Evolutionary conservation across 2,797 vertebrate species (phyloP), one percentile per base, ranked within the genome.

Genomic region (Coregonus ussuriensis): DNA sequence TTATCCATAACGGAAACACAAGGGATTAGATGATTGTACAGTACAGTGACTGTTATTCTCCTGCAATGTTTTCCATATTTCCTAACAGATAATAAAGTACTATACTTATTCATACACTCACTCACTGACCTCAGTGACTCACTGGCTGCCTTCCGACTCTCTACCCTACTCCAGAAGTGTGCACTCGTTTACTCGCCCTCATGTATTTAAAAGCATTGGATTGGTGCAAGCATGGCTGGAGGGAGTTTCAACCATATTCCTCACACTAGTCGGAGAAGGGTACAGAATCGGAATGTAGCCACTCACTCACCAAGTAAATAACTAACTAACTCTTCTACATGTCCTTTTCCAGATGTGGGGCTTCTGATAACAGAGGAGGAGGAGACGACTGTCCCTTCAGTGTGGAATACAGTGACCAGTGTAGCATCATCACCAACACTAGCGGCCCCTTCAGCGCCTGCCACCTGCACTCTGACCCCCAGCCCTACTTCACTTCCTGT

Each of bases 361-460:
- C 7, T 16, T 62, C n/a, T 7, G 56, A 62, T 25, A 62, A 21
- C 56, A 62, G 11, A 0, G 15, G 0, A 0, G 71, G 3, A 0
- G 72, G 75, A 56, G 71, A 76, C 0, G 5, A 81, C 25, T 93
- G 92, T 33, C 52, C 1, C 72, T 85, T 75, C 35, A 75, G 16
- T 0, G 72, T 82, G n/a, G 77, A 90, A 74, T 91, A 87, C 74
- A 85, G 87, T 15, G 67, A 86, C 3, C 84, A 93, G 77, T 93
- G 93, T 14, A 83, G 90, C 1, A 69, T 94, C 74, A 90, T 94
- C 41, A 86, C 80, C 16, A 91, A 93, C 77, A 73, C 70, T 3
- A 89, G 80, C 0, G 90, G 95, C 0, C 92, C 93, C 11, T 95
- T 94, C 63, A 76, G 87, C 0, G 31, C 71, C 18, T 93, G 93